phyloP scores from a whole-genome alignment of 2,888 invertebrate genomes.

The Limnephilus auricula region DNA sequence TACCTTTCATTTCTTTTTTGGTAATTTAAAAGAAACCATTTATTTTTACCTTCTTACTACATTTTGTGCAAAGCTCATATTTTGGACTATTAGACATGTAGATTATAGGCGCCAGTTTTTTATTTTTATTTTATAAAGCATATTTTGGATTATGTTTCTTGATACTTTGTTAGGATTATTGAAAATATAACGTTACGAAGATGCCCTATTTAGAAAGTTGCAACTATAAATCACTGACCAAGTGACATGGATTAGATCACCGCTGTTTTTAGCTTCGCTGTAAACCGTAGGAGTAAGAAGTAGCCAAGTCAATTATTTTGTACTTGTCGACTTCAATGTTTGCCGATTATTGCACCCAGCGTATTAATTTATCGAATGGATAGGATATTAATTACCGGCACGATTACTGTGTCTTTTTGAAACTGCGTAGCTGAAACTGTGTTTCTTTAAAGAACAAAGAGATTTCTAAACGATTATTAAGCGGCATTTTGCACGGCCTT shows the following conservation, averaged over 20 bases:
- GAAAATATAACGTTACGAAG: not conserved
- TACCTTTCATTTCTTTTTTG: too few species aligned
- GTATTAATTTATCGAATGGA: not conserved
- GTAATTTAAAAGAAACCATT: too few species aligned
- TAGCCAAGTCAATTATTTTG: not conserved
- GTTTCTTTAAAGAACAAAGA: not conserved
- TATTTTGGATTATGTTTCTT: not conserved
- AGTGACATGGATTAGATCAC: slow-evolving; percentile 53
- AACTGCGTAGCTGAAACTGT: not conserved
- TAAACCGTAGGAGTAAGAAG: slow-evolving; percentile 49
- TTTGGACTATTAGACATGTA: too few species aligned
- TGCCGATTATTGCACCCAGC: not conserved
- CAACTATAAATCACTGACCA: slow-evolving; percentile 17
- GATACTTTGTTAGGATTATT: not conserved
- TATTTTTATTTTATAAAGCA: too few species aligned
- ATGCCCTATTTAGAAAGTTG: slow-evolving; percentile 29
- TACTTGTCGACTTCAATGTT: slow-evolving; percentile 18
- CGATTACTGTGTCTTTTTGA: not conserved
- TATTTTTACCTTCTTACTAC: too few species aligned
- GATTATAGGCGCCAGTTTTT: too few species aligned
- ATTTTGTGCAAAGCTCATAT: too few species aligned
- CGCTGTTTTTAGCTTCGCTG: slow-evolving; percentile 49
- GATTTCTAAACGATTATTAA: not conserved
- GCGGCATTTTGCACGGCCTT: not conserved
- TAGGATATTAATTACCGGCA: not conserved